phyloP scores from a whole-genome alignment of 2,113 vertebrate species.

The Gobius niger region DNA sequence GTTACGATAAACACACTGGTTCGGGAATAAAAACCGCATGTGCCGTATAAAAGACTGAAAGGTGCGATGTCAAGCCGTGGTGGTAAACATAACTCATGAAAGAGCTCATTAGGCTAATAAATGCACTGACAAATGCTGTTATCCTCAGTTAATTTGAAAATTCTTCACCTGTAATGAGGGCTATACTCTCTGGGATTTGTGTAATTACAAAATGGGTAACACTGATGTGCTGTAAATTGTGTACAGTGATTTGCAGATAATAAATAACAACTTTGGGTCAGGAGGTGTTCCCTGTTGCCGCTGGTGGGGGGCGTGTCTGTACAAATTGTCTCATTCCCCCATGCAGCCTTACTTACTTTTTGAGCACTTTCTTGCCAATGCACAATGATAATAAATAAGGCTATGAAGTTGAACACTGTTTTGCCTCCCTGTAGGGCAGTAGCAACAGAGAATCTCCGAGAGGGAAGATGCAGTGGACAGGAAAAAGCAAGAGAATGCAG shows the following conservation, averaged over 20 bases:
- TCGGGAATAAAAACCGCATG: not conserved
- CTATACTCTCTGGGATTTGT: slow-evolving; percentile 5
- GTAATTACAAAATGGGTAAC: slow-evolving; percentile 7
- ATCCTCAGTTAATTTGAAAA: slow-evolving; percentile 14
- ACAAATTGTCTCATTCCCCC: too few species aligned
- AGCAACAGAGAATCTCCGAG: not conserved
- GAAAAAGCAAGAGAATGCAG: not conserved
- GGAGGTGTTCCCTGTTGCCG: not conserved
- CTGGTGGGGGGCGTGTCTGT: not conserved
- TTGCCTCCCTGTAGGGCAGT: not conserved
- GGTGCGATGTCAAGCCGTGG: not conserved
- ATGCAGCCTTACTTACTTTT: not conserved
- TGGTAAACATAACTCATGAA: not conserved
- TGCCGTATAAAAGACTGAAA: not conserved
- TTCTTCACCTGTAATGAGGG: slow-evolving; percentile 17
- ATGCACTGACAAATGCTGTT: slow-evolving; percentile 14
- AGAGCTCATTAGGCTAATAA: slow-evolving; percentile 10
- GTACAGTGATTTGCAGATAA: slow-evolving; percentile 24
- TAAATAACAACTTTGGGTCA: slow-evolving; percentile 24
- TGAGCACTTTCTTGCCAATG: not conserved
- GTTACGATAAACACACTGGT: slow-evolving; percentile 2
- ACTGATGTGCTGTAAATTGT: not conserved
- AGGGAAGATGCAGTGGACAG: not conserved
- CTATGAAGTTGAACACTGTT: not conserved
- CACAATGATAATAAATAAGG: not conserved